phyloP scores from a whole-genome alignment of 1,140 invertebrate genomes.

The Zeugodacus cucurbitae region DNA sequence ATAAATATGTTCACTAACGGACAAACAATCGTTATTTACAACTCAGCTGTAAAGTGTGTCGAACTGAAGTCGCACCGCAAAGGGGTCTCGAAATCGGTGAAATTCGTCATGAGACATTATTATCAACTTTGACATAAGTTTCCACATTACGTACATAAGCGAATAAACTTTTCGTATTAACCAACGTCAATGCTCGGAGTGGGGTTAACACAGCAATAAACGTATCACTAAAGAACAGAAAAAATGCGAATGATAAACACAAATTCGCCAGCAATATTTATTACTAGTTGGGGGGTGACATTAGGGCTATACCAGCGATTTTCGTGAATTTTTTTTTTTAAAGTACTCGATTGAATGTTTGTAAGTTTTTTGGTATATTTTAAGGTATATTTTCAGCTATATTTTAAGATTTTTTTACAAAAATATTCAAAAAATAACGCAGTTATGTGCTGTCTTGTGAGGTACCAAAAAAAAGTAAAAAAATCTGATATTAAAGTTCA shows the following conservation, averaged over 20 bases:
- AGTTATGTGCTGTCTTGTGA: no score
- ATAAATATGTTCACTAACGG: no score
- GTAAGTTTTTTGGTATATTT: no score
- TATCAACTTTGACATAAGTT: constrained; percentile 31
- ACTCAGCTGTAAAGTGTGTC: neutral
- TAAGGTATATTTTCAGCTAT: no score
- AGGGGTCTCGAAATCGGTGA: neutral
- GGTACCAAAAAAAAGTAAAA: no score
- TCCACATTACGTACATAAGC: neutral
- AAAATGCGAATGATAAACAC: neutral
- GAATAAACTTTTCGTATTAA: constrained; percentile 26
- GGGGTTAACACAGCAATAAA: neutral
- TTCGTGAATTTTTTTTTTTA: no score
- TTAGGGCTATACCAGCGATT: no score
- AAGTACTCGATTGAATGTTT: no score
- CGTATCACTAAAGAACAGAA: neutral
- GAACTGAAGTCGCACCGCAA: neutral
- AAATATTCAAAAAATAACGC: no score
- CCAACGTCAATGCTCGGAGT: neutral
- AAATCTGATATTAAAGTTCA: no score
- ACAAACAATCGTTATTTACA: no score
- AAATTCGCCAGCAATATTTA: neutral
- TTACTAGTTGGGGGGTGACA: neutral
- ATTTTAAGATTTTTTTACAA: no score
- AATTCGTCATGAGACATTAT: constrained; percentile 12